These are phyloP conservation scores for Geopemphigus sp. DNA, from an alignment of 1,140 invertebrate species.

Conservation along the genomic window DNA sequence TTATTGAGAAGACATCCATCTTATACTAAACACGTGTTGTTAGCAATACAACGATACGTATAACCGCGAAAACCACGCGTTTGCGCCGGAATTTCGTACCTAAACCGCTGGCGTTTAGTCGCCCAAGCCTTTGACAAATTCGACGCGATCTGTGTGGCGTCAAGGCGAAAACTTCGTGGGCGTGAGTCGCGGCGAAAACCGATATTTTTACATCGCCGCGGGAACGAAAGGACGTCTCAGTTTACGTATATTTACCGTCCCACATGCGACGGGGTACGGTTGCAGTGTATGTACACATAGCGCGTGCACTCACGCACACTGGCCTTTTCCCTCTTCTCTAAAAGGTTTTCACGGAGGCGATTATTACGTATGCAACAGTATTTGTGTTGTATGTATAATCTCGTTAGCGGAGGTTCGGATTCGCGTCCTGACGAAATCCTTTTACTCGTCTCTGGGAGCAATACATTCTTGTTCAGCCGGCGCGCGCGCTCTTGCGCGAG, in stretches of 20 bases:
- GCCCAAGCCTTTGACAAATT: too few species aligned
- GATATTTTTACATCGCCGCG: not conserved
- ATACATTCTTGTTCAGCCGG: too few species aligned
- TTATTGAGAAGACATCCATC: too few species aligned
- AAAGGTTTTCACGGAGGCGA: conserved; percentile 52
- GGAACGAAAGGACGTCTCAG: not conserved
- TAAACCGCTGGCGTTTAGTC: too few species aligned
- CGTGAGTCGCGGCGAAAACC: too few species aligned
- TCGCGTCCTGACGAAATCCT: conserved; percentile 26
- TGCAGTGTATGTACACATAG: not conserved
- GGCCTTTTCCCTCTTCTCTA: conserved; percentile 48
- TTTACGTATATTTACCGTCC: conserved; percentile 27
- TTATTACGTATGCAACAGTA: conserved; percentile 53
- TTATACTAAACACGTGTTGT: too few species aligned
- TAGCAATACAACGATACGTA: too few species aligned
- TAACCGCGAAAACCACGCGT: too few species aligned
- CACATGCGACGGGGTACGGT: not conserved
- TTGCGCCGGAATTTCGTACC: too few species aligned
- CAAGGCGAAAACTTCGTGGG: too few species aligned
- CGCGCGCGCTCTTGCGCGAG: too few species aligned
- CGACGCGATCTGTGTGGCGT: too few species aligned
- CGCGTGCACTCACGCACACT: not conserved
- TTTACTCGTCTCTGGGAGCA: conserved; percentile 10
- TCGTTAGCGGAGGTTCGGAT: conserved; percentile 52
- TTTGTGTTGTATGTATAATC: conserved; percentile 54